Evolutionary conservation across 1,140 invertebrate species (phyloP).

Genomic region (Aphidius ervi): DNA sequence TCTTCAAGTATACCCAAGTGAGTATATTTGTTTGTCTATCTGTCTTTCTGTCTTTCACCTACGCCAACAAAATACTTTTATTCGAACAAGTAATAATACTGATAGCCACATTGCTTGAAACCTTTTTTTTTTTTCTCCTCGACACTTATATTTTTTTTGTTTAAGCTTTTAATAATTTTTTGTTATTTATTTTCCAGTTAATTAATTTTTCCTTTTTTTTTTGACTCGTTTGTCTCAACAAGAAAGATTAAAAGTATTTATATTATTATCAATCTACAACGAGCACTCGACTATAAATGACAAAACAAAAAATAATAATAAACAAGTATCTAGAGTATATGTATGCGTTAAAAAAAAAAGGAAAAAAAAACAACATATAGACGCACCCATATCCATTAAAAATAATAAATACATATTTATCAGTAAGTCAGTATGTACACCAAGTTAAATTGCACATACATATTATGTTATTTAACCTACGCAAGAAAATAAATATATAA

Average conservation of each 20-base stretch:
- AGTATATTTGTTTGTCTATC: not conserved
- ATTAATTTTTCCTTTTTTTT: not conserved
- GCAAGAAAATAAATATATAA: not conserved
- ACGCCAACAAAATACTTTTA: not conserved
- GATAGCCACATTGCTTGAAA: not conserved
- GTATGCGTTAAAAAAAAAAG: not conserved
- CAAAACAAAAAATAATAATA: not conserved
- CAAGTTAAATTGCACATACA: not conserved
- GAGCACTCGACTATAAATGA: not conserved
- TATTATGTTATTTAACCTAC: constrained; percentile 4
- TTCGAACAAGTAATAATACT: constrained; percentile 6
- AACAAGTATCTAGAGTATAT: constrained; percentile 7
- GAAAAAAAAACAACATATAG: not conserved
- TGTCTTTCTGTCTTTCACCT: constrained; percentile 9
- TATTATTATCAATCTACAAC: too few species aligned
- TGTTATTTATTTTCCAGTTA: not conserved
- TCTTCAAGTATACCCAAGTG: too few species aligned
- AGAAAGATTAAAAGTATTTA: too few species aligned
- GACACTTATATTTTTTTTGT: not conserved
- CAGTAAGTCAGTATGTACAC: not conserved
- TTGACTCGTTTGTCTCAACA: not conserved
- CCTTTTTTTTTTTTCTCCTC: not conserved
- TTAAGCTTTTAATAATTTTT: not conserved
- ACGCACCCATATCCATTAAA: constrained; percentile 11
- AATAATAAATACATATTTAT: constrained; percentile 9